Evolutionary conservation across 2,797 vertebrate species (phyloP), one percentile per base, ranked within the genome.

Genomic region (Phaenicophaeus curvirostris): DNA sequence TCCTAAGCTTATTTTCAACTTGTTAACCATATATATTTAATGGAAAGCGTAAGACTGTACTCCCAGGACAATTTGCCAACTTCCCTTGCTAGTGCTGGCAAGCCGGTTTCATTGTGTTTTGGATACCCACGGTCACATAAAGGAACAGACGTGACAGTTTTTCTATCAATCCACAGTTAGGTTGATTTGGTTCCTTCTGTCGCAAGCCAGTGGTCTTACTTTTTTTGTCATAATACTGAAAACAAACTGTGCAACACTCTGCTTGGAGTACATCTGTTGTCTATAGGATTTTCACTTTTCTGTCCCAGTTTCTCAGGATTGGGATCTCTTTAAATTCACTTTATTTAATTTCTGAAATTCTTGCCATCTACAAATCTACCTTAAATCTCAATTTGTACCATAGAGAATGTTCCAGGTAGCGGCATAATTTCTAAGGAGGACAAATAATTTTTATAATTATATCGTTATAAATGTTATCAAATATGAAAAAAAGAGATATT

Each of bases 31-130:
- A 41, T 15, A 39, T 37, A 19, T 80, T 93, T 71, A 69, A 62
- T 8, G 39, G n/a, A 74, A 85, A 80, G 8, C 7, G 19, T 51
- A 53, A 53, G 25, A 51, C 3, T 46, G 3, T 71, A 13, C 11
- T 75, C 31, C n/a, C n/a, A 62, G 8, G 41, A 59, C 15, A 53
- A 58, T 57, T 81, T 61, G 3, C 31, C 5, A 2, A 3, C 79
- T 33, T 66, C 9, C 8, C 63, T 31, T 53, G 5, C 44, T 35
- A 37, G 2, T 35, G 10, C 14, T 44, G 54, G 28, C 8, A 65
- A 77, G 20, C 2, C 0, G 2, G 15, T 81, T 79, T 58, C 1
- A 0, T 33, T 77, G 6, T 62, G 8, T 61, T 85, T 87, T 0
- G 0, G 31, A 18, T 7, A 50, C 21, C 9, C 21, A 37, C 6